Conservation (phyloP, 2,888 invertebrate genomes). For the Euphydryas editha region DNA sequence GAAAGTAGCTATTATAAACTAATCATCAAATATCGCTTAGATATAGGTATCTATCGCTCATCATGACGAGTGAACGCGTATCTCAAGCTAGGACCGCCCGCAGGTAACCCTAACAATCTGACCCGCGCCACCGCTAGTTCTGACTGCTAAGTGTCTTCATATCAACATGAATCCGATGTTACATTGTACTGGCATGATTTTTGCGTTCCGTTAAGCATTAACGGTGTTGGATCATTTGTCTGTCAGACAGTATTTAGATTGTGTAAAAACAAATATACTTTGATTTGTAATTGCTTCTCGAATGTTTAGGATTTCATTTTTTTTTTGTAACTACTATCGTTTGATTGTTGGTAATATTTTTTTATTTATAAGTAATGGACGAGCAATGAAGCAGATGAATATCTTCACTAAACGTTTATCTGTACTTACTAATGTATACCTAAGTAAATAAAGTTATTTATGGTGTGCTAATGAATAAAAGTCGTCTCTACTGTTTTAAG, state of each 20-base stretch:
- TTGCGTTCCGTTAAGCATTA: conserved; percentile 44
- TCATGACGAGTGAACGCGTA: background rate
- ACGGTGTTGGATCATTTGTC: conserved; percentile 45
- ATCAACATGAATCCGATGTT: conserved; percentile 35
- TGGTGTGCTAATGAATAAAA: too few species aligned
- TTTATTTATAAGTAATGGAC: background rate
- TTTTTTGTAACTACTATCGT: background rate
- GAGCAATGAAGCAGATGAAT: too few species aligned
- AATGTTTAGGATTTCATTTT: background rate
- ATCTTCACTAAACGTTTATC: too few species aligned
- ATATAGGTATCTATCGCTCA: background rate
- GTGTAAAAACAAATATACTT: conserved; percentile 13
- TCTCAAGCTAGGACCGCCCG: conserved; percentile 40
- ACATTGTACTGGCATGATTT: conserved; percentile 40
- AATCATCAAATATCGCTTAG: background rate
- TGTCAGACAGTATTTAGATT: conserved; percentile 25
- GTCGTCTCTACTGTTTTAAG: too few species aligned
- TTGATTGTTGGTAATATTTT: background rate
- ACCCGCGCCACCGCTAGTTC: conserved; percentile 37
- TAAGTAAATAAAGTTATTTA: too few species aligned
- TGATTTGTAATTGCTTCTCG: conserved; percentile 10
- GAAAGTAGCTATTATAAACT: background rate
- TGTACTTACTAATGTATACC: too few species aligned
- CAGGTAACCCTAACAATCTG: conserved; percentile 41
- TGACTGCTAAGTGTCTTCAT: conserved; percentile 44